These are phyloP conservation scores for Camponotus floridanus DNA, from an alignment of 1,140 invertebrate genomes.

Conservation along the genomic window DNA sequence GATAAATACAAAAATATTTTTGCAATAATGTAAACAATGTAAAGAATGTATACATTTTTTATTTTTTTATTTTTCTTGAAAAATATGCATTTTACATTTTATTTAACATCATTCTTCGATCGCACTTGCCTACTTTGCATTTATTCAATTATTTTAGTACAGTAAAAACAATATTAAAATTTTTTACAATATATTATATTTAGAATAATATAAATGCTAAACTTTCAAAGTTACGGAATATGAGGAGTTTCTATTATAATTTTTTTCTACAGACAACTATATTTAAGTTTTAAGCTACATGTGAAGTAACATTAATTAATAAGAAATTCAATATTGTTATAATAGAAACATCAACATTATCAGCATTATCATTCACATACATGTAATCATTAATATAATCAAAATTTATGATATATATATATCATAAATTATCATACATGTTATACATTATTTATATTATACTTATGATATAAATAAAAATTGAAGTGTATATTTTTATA, in stretches of 20 bases:
- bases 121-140: not conserved
- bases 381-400: not conserved
- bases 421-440: not conserved
- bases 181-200: not conserved
- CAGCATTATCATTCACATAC: not conserved
- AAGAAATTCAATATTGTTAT: not conserved
- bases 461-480: too few species aligned
- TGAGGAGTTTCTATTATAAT: not conserved
- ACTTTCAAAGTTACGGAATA: not conserved
- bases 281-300: not conserved
- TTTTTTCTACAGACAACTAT: not conserved
- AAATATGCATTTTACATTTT: not conserved
- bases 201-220: slow-evolving; percentile 1
- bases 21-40: not conserved
- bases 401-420: not conserved
- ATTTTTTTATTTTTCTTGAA: not conserved
- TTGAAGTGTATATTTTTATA: too few species aligned
- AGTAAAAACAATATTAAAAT: not conserved
- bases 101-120: not conserved
- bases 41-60: not conserved
- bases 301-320: not conserved
- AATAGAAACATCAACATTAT: not conserved
- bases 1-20: not conserved
- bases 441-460: too few species aligned
- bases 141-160: not conserved